Evolutionary conservation across 2,797 vertebrate genomes (phyloP).

Genomic region (Xenops minutus): DNA sequence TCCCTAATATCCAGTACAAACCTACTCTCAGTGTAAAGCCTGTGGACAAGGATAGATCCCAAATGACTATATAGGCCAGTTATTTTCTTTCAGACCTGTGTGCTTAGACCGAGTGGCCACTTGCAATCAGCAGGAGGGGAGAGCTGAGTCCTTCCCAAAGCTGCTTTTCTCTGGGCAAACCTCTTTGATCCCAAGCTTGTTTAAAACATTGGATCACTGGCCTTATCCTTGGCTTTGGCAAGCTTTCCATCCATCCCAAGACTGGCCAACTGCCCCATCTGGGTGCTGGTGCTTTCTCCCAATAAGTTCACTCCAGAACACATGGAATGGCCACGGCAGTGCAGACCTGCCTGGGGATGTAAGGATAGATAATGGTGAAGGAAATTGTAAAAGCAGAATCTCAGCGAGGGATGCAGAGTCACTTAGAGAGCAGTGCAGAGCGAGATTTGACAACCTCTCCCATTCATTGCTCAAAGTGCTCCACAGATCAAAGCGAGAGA

Average conservation of each 20-base stretch:
- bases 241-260: not conserved
- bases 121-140: not conserved
- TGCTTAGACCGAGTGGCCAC: fast-evolving
- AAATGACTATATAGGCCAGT: fast-evolving
- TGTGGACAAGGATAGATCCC: not conserved
- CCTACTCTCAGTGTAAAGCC: not conserved
- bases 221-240: not conserved
- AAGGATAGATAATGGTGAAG: constrained; percentile 6
- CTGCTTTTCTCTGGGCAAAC: not conserved
- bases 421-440: not conserved
- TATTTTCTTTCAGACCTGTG: not conserved
- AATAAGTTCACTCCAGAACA: fast-evolving
- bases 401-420: not conserved
- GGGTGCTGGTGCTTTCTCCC: not conserved
- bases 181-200: not conserved
- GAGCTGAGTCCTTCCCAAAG: not conserved
- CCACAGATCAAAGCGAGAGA: constrained; percentile 69
- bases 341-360: not conserved
- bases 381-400: constrained; percentile 11
- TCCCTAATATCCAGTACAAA: not conserved
- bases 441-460: constrained; percentile 61
- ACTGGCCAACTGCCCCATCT: fast-evolving
- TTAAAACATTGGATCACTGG: not conserved
- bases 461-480: constrained; percentile 66
- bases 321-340: not conserved